Conservation (phyloP, 2,797 vertebrate genomes). For the Hirundo rustica region DNA sequence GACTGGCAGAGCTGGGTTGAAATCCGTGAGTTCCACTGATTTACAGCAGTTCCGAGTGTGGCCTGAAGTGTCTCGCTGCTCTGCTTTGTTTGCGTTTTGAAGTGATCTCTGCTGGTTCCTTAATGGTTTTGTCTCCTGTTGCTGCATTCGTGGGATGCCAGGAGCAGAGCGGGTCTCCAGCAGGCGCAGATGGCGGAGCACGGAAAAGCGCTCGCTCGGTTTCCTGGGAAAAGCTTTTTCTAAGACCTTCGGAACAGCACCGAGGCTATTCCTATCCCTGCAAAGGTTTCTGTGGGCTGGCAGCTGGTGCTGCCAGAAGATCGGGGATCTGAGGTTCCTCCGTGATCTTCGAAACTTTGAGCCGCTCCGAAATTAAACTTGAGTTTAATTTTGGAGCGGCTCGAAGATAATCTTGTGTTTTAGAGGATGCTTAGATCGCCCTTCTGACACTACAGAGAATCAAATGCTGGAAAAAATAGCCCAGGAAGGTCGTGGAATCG, state of each 20-base stretch:
- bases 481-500: background rate
- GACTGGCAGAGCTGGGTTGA: conserved; percentile 12
- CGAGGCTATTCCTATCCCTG: conserved; percentile 26
- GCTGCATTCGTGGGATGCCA: background rate
- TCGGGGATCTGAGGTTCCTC: conserved; percentile 44
- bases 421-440: background rate
- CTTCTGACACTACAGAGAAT: background rate
- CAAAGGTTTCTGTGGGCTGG: conserved; percentile 36
- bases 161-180: background rate
- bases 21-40: conserved; percentile 7
- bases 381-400: background rate
- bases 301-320: conserved; percentile 15
- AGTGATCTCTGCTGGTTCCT: conserved; percentile 54
- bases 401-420: background rate
- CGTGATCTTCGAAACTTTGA: conserved; percentile 54
- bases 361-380: background rate
- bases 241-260: background rate
- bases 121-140: conserved; percentile 17
- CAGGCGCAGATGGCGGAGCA: conserved; percentile 23
- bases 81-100: conserved; percentile 51
- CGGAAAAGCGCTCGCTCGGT: background rate
- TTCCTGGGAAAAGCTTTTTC: conserved; percentile 52
- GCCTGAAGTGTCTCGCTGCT: background rate
- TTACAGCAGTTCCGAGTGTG: background rate
- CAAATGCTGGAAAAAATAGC: background rate